phyloP scores from a whole-genome alignment of 2,113 vertebrate species.

The Tapirus terrestris region DNA sequence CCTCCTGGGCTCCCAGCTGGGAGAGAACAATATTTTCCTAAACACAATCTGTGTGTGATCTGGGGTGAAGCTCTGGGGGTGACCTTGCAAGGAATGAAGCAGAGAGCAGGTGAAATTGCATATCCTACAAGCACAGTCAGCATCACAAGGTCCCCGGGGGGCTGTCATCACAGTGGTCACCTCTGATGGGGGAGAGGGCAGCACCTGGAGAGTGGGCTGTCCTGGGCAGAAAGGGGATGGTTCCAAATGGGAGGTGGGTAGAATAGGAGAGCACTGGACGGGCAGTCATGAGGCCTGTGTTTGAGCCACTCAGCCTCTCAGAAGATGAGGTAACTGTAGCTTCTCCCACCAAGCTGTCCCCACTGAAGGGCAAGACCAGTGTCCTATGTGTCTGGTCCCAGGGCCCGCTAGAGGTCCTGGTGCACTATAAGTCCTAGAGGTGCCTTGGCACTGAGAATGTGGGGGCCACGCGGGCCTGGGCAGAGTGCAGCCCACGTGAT shows the following conservation, averaged over 20 bases:
- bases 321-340: not conserved
- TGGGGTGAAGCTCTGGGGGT: not conserved
- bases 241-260: not conserved
- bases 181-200: not conserved
- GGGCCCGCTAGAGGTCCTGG: not conserved
- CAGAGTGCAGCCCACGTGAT: rapidly evolving
- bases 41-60: not conserved
- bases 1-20: not conserved
- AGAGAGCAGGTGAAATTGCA: not conserved
- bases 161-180: not conserved
- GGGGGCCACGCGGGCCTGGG: rapidly evolving
- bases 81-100: not conserved
- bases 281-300: not conserved
- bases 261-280: not conserved
- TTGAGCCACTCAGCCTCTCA: not conserved
- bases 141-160: rapidly evolving
- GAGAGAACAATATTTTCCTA: constrained; percentile 42
- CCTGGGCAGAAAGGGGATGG: not conserved
- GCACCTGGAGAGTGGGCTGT: too few species aligned
- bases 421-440: rapidly evolving
- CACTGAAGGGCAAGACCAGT: not conserved
- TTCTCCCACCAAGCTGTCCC: not conserved
- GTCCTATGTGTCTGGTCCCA: not conserved
- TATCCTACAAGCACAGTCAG: not conserved
- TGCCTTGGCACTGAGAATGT: not conserved